Base-by-base conservation (phyloP, 2,888 invertebrate species). In the Empis livida region DNA sequence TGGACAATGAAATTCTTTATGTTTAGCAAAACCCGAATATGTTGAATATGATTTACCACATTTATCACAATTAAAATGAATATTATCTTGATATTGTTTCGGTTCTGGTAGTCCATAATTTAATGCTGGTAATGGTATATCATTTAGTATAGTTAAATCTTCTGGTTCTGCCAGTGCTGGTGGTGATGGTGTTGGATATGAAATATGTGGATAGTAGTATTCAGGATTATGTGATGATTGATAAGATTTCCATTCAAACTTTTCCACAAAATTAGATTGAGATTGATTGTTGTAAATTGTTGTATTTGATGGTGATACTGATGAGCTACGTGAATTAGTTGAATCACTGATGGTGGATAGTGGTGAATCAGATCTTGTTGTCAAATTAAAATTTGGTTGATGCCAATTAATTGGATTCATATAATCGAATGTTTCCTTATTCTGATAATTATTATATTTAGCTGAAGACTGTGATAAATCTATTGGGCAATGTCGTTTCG, bases 31-130 rank as follows among this genome's bases (percentile, higher is more conserved):
- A 1, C 95, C 96, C 43, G 93, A 91, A 62, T 88, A 90, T 1
- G 96, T 96, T 1, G 94, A 92, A 72, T 96, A 96, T 53, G 90
- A 89, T 67, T 95, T 94, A 44, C 85, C 84, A 67, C 95, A 96
- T 61, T 90, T 87, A 0, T 86, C 83, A 64, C 95, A 96, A 63
- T 91, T 89, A 67, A 90, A 92, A 44, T 92, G 79, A 44, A 61
- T 65, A 3, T 15, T 3, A 16, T 10, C 48, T 40, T n/a, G 8
- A 8, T 9, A 8, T 23, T 27, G 20, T 27, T n/a, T 41, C n/a
- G 11, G 11, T 13, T 23, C 23, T 11, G 13, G 3, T 40, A 27
- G 10, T 14, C 27, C 23, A 14, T 27, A 10, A 23, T 41, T 20
- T 14, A 65, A 50, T n/a, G 63, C 65, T n/a, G 41, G 50, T 8